These are phyloP conservation scores for Julus scandinavius DNA, from an alignment of 2,888 invertebrate genomes.

Conservation along the genomic window DNA sequence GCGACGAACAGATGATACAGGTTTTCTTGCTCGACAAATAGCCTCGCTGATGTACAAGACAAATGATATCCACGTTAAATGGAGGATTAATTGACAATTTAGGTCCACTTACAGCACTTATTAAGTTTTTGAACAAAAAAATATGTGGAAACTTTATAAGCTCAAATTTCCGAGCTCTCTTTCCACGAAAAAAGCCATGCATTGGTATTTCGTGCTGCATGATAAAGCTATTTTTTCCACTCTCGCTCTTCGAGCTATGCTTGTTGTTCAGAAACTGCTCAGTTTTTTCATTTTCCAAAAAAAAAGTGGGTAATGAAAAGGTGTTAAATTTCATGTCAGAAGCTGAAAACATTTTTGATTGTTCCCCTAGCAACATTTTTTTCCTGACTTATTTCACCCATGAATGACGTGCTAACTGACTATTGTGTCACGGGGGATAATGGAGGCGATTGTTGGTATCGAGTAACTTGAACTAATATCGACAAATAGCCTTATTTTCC, in stretches of 20 bases:
- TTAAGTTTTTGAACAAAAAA: background rate
- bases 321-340: constrained; percentile 33
- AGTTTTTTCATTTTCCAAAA: constrained; percentile 15
- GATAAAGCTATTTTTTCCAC: constrained; percentile 33
- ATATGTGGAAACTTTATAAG: background rate
- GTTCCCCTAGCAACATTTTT: background rate
- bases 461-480: constrained; percentile 33
- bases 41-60: no score
- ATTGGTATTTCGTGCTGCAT: background rate
- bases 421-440: constrained; percentile 33
- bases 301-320: constrained; percentile 19
- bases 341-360: constrained; percentile 17
- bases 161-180: constrained; percentile 24
- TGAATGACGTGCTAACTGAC: constrained; percentile 33
- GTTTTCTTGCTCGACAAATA: background rate
- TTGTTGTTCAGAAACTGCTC: constrained; percentile 24
- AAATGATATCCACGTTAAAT: background rate
- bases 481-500: constrained; percentile 33
- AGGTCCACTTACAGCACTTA: background rate
- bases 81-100: constrained; percentile 4
- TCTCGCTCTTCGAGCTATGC: background rate
- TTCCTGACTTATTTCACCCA: constrained; percentile 33
- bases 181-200: background rate
- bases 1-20: background rate
- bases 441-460: constrained; percentile 26